Evolutionary conservation across 2,113 vertebrate genomes (phyloP), one percentile per base, ranked within the genome.

Genomic region (Tachysurus fulvidraco): DNA sequence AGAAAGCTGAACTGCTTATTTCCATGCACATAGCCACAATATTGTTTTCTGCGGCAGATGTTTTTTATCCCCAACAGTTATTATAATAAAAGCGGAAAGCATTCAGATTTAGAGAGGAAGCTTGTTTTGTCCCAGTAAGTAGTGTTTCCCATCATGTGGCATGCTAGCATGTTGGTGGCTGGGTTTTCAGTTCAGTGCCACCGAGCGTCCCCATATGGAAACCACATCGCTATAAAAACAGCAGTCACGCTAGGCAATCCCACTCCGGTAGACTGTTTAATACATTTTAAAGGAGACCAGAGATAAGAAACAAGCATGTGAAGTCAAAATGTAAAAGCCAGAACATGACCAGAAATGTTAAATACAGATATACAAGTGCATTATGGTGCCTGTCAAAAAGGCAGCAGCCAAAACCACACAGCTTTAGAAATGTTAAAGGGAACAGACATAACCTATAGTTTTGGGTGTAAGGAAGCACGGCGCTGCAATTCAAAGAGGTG

Each of bases 221-320:
- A 90, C 85, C 59, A 67, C 81, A 86, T 88, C 84, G 52, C 71
- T 62, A 82, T 88, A 78, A 90, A 83, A 74, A 74, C 84, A 74
- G 28, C 62, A 83, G 84, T 78, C 77, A 54, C 60, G 76, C 74
- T 44, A 80, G 55, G 81, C 23, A 79, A 86, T 71, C 54, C 79
- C 54, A 79, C 74, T 52, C 62, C 13, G 71, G 52, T 54, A 55
- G 60, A 67, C 46, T 54, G 67, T 84, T 84, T 85, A 87, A 81
- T 59, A 73, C 83, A 85, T 62, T 74, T 83, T 50, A 76, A 84
- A 87, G 19, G 21, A 44, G 30, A 54, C 55, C 41, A 64, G 65
- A 23, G 77, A 81, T 81, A 80, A 80, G 78, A 76, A 80, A 71
- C 74, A 73, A 60, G 87, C 54, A 52, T 64, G 19, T 71, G 17